phyloP scores from a whole-genome alignment of 2,113 vertebrate species.

The Crotalus helleri region DNA sequence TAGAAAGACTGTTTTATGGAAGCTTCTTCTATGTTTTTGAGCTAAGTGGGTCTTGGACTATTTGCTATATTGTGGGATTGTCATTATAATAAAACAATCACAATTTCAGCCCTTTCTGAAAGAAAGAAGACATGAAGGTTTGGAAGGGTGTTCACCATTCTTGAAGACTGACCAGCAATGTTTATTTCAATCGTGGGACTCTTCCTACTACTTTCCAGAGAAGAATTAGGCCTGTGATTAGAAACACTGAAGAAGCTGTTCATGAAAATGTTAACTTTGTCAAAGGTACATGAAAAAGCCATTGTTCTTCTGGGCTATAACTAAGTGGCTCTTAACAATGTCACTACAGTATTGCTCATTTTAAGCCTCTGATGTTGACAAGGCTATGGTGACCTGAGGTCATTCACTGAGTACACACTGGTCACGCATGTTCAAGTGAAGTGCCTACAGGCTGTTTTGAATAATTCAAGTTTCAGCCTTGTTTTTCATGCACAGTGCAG shows the following conservation, averaged over 20 bases:
- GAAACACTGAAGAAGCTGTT: constrained; percentile 36
- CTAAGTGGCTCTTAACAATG: constrained; percentile 30
- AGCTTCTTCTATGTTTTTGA: neutral
- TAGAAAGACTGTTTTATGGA: neutral
- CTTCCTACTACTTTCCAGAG: constrained; percentile 22
- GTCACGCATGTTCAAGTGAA: constrained; percentile 35
- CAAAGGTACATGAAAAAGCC: neutral
- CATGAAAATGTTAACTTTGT: constrained; percentile 17
- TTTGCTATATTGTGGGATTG: neutral
- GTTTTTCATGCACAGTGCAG: constrained; percentile 7
- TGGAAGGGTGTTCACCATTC: neutral
- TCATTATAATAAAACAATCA: neutral
- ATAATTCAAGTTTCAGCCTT: constrained; percentile 26
- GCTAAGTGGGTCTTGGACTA: neutral
- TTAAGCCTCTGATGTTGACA: constrained; percentile 31
- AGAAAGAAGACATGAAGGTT: neutral
- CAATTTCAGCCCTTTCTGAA: neutral
- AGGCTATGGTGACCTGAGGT: constrained; percentile 34
- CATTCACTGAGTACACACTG: constrained; percentile 25
- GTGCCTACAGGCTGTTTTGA: constrained; percentile 36
- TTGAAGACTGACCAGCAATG: neutral
- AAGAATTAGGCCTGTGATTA: constrained; percentile 29
- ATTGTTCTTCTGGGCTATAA: constrained; percentile 17
- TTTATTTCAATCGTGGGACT: constrained; percentile 10
- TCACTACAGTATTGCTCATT: constrained; percentile 24